Evolutionary conservation across 2,113 vertebrate genomes (phyloP).

Genomic region (Calyptommatus sinebrachiatus): DNA sequence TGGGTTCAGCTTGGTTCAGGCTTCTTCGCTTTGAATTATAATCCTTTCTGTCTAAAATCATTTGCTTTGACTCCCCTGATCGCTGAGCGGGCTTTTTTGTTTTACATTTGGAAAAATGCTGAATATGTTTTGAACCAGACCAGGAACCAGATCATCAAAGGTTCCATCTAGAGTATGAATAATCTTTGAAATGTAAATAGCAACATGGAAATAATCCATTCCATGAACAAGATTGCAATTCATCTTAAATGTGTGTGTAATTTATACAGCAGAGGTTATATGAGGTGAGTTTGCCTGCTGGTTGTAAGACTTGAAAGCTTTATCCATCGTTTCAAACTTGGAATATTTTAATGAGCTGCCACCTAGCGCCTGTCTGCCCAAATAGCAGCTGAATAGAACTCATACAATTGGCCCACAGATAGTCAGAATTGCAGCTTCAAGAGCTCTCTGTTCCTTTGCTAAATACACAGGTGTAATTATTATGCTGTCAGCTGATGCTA

Average conservation of each 20-base stretch:
- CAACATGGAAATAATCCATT: constrained; percentile 44
- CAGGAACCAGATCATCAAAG: background rate
- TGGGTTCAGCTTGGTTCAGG: constrained; percentile 20
- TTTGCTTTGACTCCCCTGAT: constrained; percentile 17
- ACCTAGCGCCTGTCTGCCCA: background rate
- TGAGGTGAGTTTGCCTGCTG: background rate
- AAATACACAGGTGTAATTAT: background rate
- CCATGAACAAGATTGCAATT: constrained; percentile 47
- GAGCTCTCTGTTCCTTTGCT: background rate
- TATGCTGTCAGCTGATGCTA: background rate
- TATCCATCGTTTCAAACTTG: fast-evolving
- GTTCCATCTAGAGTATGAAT: constrained; percentile 33
- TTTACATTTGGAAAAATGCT: constrained; percentile 18
- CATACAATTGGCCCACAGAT: background rate
- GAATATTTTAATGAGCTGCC: constrained; percentile 5
- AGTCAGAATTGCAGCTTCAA: background rate
- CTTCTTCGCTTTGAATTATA: background rate
- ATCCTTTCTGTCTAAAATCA: constrained; percentile 7
- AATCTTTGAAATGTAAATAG: constrained; percentile 45
- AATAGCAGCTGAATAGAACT: background rate
- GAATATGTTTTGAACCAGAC: background rate
- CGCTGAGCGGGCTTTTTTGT: background rate
- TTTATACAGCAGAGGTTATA: background rate
- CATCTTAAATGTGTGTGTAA: background rate
- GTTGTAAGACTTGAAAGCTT: fast-evolving